phyloP scores from a whole-genome alignment of 2,888 invertebrate genomes.

The Tachina lurida region DNA sequence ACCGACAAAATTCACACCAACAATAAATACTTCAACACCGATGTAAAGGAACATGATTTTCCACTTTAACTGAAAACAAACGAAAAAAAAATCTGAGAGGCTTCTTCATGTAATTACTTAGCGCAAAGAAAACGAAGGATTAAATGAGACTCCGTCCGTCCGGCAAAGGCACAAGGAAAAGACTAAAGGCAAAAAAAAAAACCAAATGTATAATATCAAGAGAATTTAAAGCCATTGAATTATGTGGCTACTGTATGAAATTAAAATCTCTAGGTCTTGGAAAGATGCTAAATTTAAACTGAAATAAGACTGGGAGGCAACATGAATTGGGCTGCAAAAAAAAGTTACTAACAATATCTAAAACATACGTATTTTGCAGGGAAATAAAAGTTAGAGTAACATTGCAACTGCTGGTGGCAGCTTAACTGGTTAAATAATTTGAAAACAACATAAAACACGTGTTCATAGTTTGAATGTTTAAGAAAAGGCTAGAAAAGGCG shows the following conservation, averaged over 20 bases:
- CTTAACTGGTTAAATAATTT: constrained; percentile 64
- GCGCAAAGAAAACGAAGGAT: constrained; percentile 13
- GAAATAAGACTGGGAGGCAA: constrained; percentile 6
- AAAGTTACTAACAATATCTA: neutral
- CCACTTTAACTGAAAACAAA: constrained; percentile 55
- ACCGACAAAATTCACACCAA: constrained; percentile 70
- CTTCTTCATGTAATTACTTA: constrained; percentile 61
- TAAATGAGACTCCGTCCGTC: neutral
- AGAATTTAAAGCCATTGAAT: constrained; percentile 45
- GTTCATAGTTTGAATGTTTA: constrained; percentile 58
- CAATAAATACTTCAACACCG: constrained; percentile 72
- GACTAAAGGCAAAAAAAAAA: neutral
- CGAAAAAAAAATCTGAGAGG: constrained; percentile 20
- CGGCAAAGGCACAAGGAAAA: neutral
- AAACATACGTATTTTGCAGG: neutral
- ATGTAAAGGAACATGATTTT: constrained; percentile 70
- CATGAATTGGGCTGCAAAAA: constrained; percentile 11
- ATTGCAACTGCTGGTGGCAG: constrained; percentile 10
- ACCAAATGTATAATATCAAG: neutral
- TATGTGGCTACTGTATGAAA: constrained; percentile 53
- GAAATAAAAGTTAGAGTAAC: constrained; percentile 9
- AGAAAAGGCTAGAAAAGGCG: neutral
- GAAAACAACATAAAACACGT: constrained; percentile 71
- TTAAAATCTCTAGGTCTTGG: constrained; percentile 14
- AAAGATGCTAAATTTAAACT: constrained; percentile 56